phyloP scores from a whole-genome alignment of 2,113 vertebrate genomes.

The Thomomys bottae region DNA sequence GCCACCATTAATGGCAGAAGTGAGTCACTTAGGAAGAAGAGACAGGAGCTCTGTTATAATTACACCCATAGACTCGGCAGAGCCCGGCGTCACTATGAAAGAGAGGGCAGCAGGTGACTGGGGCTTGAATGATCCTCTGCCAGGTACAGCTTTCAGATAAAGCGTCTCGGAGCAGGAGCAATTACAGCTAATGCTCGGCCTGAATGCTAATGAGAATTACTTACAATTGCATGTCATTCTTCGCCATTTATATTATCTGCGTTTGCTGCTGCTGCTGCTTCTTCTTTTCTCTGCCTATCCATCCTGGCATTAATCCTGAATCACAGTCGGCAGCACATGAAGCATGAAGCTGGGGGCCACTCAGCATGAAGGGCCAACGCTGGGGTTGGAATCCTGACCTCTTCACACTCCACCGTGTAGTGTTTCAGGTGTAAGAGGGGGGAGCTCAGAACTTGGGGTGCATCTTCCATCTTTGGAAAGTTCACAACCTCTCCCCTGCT shows the following conservation, averaged over 20 bases:
- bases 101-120: slow-evolving; percentile 73
- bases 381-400: not conserved
- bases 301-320: slow-evolving; percentile 19
- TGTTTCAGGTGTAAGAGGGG: not conserved
- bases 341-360: not conserved
- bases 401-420: not conserved
- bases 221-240: slow-evolving; percentile 69
- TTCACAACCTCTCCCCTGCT: not conserved
- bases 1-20: slow-evolving; percentile 71
- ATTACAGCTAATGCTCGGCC: slow-evolving; percentile 64
- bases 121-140: slow-evolving; percentile 63
- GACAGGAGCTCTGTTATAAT: slow-evolving; percentile 68
- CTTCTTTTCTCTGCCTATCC: slow-evolving; percentile 37
- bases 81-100: slow-evolving; percentile 56
- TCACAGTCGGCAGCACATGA: not conserved
- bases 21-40: slow-evolving; percentile 79
- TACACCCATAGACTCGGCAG: slow-evolving; percentile 54
- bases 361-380: not conserved
- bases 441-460: not conserved
- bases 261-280: not conserved
- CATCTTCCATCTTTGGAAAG: not conserved
- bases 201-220: slow-evolving; percentile 74
- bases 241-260: slow-evolving; percentile 45
- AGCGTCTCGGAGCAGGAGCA: slow-evolving; percentile 67
- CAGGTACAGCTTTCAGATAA: slow-evolving; percentile 73